Conservation (phyloP, 2,888 invertebrate genomes). For the Nephrotoma guestfalica region DNA sequence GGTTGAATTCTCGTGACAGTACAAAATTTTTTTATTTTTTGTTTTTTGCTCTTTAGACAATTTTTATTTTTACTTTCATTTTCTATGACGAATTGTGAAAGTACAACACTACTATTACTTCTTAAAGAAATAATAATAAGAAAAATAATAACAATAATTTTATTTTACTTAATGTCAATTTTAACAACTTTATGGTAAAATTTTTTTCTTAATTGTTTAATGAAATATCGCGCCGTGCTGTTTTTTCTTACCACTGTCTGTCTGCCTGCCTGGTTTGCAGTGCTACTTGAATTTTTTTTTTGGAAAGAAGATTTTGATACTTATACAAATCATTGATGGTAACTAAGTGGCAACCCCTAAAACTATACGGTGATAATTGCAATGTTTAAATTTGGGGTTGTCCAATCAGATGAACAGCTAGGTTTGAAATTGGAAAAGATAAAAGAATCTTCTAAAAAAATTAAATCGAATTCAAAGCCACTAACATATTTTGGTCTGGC, state of each 20-base stretch:
- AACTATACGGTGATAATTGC: too few species aligned
- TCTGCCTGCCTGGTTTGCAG: background rate
- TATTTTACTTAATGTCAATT: background rate
- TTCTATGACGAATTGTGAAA: constrained; percentile 4
- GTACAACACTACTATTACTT: background rate
- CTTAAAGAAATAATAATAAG: background rate
- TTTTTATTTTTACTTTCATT: background rate
- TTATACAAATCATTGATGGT: too few species aligned
- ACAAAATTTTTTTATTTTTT: background rate
- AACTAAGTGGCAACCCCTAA: too few species aligned
- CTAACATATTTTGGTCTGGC: too few species aligned
- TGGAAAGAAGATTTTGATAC: too few species aligned
- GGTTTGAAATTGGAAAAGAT: too few species aligned
- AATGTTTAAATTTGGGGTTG: too few species aligned
- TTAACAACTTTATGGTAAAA: background rate
- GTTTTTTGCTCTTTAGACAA: background rate
- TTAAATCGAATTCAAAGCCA: too few species aligned
- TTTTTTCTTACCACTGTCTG: background rate
- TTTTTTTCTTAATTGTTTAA: background rate
- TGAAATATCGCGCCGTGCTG: background rate
- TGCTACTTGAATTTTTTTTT: background rate
- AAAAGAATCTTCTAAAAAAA: too few species aligned
- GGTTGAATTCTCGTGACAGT: constrained; percentile 4
- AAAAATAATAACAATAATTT: background rate
- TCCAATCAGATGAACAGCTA: too few species aligned